These are phyloP conservation scores for Pollenia labialis DNA, from an alignment of 2,888 invertebrate genomes.

Conservation along the genomic window DNA sequence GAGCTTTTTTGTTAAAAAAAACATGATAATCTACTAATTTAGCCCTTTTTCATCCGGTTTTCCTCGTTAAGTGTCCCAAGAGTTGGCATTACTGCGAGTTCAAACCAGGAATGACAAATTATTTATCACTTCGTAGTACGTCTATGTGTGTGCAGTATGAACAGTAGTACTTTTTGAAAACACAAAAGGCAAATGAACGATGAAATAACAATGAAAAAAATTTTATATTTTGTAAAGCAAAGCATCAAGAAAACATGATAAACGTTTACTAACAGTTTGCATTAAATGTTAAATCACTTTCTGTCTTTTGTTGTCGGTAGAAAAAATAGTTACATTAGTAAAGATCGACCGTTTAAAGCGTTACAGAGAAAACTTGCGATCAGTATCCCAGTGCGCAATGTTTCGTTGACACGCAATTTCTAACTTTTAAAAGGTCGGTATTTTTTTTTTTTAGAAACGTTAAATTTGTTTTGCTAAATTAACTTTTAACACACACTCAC, in stretches of 20 bases:
- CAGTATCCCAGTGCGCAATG: no score
- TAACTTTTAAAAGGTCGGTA: no score
- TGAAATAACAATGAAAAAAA: constrained; percentile 2
- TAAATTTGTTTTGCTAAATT: no score
- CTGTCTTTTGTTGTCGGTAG: neutral
- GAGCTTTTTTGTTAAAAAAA: no score
- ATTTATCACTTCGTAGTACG: constrained; percentile 6
- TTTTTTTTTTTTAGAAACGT: no score
- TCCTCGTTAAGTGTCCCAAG: no score
- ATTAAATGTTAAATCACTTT: constrained; percentile 36
- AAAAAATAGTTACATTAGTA: neutral
- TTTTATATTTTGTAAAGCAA: constrained; percentile 3
- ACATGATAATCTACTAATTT: no score
- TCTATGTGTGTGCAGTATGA: neutral
- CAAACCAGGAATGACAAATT: constrained; percentile 40
- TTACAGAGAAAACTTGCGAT: no score
- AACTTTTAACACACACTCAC: no score
- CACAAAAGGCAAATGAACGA: neutral
- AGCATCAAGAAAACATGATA: constrained; percentile 33
- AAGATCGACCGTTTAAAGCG: neutral
- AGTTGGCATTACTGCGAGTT: neutral
- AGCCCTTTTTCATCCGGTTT: no score
- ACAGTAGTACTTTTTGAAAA: constrained; percentile 2
- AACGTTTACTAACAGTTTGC: constrained; percentile 61
- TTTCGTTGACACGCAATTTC: no score